These are phyloP conservation scores for Phyllostomus discolor DNA, from an alignment of 2,113 vertebrate species.

Conservation along the genomic window DNA sequence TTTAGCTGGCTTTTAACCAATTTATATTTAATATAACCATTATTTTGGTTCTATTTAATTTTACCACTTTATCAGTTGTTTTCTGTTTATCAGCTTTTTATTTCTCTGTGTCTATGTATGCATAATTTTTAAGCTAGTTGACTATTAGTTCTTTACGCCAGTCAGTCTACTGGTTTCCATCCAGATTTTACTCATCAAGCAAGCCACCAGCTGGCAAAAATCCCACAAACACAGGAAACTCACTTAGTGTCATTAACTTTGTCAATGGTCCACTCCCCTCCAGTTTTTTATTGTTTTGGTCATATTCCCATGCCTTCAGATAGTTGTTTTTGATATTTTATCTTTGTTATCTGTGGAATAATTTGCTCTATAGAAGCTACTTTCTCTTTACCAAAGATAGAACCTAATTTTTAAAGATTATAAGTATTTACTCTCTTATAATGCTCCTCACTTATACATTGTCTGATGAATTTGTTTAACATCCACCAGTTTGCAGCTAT, in stretches of 20 bases:
- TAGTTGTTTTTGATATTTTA: neutral
- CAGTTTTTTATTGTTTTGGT: neutral
- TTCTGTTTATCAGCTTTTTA: neutral
- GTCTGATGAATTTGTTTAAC: neutral
- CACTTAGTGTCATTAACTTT: neutral
- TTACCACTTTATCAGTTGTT: neutral
- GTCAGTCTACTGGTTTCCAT: neutral
- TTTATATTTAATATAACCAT: neutral
- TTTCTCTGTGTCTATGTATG: neutral
- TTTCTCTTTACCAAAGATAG: neutral
- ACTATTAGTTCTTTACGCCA: neutral
- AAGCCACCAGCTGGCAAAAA: neutral
- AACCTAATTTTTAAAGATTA: constrained; percentile 12
- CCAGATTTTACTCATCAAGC: neutral
- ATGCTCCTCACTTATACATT: neutral
- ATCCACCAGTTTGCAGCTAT: neutral
- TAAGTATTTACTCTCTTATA: neutral
- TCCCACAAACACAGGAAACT: neutral
- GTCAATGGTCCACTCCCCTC: neutral
- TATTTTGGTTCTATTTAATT: neutral
- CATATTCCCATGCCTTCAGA: neutral
- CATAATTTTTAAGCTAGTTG: neutral
- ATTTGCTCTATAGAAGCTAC: neutral
- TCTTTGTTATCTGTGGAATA: neutral
- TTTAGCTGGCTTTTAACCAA: neutral